phyloP scores from a whole-genome alignment of 1,140 invertebrate species.

The Tetramorium parvispinum region DNA sequence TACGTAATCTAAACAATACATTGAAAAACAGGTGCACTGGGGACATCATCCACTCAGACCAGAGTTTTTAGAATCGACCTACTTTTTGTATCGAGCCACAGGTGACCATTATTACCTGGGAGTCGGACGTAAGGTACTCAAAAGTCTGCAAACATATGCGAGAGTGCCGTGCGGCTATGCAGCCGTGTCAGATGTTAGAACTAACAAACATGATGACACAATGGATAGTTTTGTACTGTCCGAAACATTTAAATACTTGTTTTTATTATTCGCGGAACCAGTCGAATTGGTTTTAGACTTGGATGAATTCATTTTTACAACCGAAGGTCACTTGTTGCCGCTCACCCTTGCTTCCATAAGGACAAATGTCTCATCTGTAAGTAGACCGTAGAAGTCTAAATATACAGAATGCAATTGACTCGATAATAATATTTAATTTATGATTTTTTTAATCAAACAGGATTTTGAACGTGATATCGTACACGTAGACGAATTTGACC shows the following conservation, averaged over 20 bases:
- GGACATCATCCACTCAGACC: slow-evolving; percentile 98
- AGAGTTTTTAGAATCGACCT: slow-evolving; percentile 99
- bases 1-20: background rate
- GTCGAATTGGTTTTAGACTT: slow-evolving; percentile 95
- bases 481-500: slow-evolving; percentile 86
- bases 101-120: slow-evolving; percentile 97
- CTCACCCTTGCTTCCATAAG: slow-evolving; percentile 89
- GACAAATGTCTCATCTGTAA: slow-evolving; percentile 85
- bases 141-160: slow-evolving; percentile 95
- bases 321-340: slow-evolving; percentile 98
- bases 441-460: slow-evolving; percentile 84
- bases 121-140: slow-evolving; percentile 96
- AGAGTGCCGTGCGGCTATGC: slow-evolving; percentile 98
- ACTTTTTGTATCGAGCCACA: slow-evolving; percentile 98
- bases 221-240: slow-evolving; percentile 99
- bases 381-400: slow-evolving; percentile 35
- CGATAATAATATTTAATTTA: background rate
- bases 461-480: slow-evolving; percentile 87
- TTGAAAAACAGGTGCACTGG: slow-evolving; percentile 94
- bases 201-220: slow-evolving; percentile 94
- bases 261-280: slow-evolving; percentile 96
- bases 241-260: slow-evolving; percentile 99
- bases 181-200: slow-evolving; percentile 97
- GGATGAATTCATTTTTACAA: slow-evolving; percentile 99
- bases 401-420: background rate